Conservation (phyloP, 2,888 invertebrate species). For the Temnothorax ravouxi region DNA sequence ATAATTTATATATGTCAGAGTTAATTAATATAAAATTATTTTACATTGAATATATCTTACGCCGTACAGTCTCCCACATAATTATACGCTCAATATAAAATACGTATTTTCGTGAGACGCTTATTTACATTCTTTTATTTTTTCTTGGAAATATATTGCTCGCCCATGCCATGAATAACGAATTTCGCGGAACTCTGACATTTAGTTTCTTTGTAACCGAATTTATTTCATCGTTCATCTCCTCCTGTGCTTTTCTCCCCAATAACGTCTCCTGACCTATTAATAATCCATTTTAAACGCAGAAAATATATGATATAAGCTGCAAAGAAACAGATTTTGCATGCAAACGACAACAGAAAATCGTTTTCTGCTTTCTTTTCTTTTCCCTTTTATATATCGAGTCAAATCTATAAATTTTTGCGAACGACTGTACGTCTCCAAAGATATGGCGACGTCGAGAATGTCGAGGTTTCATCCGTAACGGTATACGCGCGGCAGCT, state of each 20-base stretch:
- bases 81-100: no score
- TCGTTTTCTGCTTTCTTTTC: not conserved
- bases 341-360: not conserved
- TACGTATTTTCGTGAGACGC: not conserved
- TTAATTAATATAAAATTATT: not conserved
- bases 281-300: not conserved
- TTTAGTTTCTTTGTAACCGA: not conserved
- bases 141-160: not conserved
- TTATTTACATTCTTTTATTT: not conserved
- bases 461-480: not conserved
- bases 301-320: not conserved
- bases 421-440: not conserved
- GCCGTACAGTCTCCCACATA: not conserved
- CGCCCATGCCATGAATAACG: not conserved
- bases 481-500: not conserved
- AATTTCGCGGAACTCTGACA: not conserved
- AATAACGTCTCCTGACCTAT: not conserved
- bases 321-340: not conserved
- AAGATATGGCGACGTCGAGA: not conserved
- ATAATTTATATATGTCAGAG: not conserved
- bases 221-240: not conserved
- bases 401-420: not conserved
- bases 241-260: not conserved
- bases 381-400: not conserved
- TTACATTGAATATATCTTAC: not conserved